Conservation (phyloP, 2,113 vertebrate genomes). For the Chloropsis cyanopogon region DNA sequence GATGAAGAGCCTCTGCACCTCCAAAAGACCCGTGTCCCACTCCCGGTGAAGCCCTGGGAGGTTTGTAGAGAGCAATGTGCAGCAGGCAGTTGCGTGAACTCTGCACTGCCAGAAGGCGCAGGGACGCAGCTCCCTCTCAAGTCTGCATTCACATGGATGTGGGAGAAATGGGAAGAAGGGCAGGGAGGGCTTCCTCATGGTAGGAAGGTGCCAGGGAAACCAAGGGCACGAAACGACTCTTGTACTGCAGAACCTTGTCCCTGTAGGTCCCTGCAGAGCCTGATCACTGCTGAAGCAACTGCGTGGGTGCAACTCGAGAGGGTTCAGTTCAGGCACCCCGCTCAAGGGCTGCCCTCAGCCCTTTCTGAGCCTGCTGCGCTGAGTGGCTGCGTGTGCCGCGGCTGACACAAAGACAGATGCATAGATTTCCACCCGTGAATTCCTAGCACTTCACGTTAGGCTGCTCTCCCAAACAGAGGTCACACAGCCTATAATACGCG, state of each 20-base stretch:
- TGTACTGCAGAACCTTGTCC: background rate
- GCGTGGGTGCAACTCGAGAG: too few species aligned
- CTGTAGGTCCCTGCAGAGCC: background rate
- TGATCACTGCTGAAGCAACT: background rate
- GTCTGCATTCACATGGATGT: background rate
- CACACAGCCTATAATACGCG: accelerated
- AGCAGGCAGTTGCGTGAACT: background rate
- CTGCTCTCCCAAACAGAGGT: background rate
- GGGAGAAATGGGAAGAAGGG: background rate
- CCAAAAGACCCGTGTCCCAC: background rate
- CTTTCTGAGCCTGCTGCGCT: background rate
- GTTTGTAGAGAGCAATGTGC: background rate
- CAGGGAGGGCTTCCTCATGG: background rate
- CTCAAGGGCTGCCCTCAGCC: accelerated
- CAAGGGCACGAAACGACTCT: accelerated
- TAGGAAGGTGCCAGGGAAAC: background rate
- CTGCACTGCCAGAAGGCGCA: background rate
- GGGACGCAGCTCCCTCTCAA: background rate
- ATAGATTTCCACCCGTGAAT: accelerated
- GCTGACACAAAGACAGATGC: background rate
- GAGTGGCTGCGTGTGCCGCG: background rate
- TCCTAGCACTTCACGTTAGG: accelerated
- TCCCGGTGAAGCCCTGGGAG: background rate
- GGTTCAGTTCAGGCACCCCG: background rate
- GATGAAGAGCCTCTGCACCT: background rate